phyloP scores from a whole-genome alignment of 2,797 vertebrate species.

The Pteronotus mesoamericanus region DNA sequence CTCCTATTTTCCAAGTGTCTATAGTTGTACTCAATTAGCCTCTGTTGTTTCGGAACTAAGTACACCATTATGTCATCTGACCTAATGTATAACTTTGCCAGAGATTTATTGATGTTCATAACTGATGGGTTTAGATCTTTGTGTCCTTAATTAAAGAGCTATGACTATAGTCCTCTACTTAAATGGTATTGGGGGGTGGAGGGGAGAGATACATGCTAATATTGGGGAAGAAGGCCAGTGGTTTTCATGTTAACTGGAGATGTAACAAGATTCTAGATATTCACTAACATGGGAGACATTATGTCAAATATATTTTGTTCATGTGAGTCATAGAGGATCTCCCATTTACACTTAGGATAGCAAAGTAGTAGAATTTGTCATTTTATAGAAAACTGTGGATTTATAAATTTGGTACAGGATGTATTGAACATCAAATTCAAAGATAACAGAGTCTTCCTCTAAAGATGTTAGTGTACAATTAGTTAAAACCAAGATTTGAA shows the following conservation, averaged over 20 bases:
- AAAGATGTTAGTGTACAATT: not conserved
- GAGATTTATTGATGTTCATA: not conserved
- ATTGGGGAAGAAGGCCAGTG: not conserved
- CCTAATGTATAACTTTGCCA: not conserved
- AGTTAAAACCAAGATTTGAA: conserved; percentile 8
- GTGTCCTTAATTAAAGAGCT: not conserved
- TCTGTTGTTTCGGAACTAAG: not conserved
- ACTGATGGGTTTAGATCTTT: not conserved
- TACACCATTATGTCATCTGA: not conserved
- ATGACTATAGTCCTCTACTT: not conserved
- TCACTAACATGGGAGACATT: not conserved
- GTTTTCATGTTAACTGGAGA: not conserved
- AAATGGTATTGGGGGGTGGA: no score
- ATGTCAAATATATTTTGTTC: not conserved
- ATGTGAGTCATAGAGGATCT: not conserved
- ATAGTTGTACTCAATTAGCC: not conserved
- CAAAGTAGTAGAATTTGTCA: not conserved
- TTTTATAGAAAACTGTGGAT: not conserved
- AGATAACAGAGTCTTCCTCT: not conserved
- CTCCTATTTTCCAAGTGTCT: not conserved
- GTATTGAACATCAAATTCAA: not conserved
- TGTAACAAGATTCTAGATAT: not conserved
- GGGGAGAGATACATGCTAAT: not conserved
- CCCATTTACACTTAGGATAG: not conserved
- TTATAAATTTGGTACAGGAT: not conserved